Conservation (phyloP, 1,140 invertebrate genomes). For the Lordiphosa collinella region DNA sequence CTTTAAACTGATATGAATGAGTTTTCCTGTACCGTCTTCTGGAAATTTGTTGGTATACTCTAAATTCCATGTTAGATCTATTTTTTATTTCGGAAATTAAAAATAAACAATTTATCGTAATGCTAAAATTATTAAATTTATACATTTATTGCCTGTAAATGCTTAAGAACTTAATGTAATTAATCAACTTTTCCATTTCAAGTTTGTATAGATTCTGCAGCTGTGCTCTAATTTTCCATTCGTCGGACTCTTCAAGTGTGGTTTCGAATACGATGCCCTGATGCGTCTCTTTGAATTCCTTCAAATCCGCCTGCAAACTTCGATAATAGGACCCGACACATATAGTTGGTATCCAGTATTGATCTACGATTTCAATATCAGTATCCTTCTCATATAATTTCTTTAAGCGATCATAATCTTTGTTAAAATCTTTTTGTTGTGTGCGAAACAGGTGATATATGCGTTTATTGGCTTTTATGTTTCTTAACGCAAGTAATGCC, state of each 20-base stretch:
- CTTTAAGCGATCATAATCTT: slow-evolving; percentile 2
- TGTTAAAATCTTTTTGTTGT: neutral
- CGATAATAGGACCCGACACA: slow-evolving; percentile 5
- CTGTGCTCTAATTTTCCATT: too few species aligned
- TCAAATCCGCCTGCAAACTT: slow-evolving; percentile 8
- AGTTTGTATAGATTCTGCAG: neutral
- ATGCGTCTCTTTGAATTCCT: slow-evolving; percentile 18
- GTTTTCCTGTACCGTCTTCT: too few species aligned
- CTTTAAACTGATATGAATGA: too few species aligned
- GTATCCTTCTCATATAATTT: slow-evolving; percentile 11
- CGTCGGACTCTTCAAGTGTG: neutral
- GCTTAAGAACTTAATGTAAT: slow-evolving; percentile 16
- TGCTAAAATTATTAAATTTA: too few species aligned
- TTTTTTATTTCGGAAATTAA: too few species aligned
- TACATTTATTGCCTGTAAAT: neutral
- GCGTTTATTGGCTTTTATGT: neutral
- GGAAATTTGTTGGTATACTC: too few species aligned
- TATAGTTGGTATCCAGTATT: slow-evolving; percentile 5
- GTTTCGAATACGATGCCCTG: slow-evolving; percentile 20
- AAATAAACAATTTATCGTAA: too few species aligned
- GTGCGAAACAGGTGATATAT: slow-evolving; percentile 30
- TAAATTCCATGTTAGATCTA: too few species aligned
- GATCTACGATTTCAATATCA: slow-evolving; percentile 4
- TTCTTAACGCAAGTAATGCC: too few species aligned
- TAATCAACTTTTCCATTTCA: slow-evolving; percentile 6